phyloP scores from a whole-genome alignment of 1,140 invertebrate genomes.

The Heliconius nattereri region DNA sequence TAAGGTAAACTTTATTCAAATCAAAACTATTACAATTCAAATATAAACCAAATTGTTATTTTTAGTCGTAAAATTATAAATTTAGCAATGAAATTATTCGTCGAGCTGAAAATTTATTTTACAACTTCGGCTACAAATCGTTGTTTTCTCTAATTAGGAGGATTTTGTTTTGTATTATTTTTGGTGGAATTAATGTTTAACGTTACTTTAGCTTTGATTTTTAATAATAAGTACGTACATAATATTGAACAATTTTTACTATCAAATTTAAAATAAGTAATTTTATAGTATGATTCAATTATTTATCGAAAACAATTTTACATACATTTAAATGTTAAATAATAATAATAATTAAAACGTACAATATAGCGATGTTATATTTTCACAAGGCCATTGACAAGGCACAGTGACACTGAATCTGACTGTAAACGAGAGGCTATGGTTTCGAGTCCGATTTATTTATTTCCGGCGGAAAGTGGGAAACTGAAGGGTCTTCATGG shows the following conservation, averaged over 20 bases:
- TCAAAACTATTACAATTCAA: not conserved
- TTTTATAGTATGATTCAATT: too few relatives aligned
- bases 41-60: not conserved
- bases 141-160: not conserved
- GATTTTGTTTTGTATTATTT: constrained; percentile 9
- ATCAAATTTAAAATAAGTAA: too few relatives aligned
- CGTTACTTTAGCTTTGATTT: not conserved
- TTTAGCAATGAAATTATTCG: not conserved
- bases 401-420: too few relatives aligned
- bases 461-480: too few relatives aligned
- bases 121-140: not conserved
- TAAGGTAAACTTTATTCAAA: constrained; percentile 71
- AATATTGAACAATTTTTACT: not conserved
- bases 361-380: too few relatives aligned
- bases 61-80: not conserved
- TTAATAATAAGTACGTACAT: not conserved
- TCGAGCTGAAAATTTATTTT: not conserved
- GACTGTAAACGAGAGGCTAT: too few relatives aligned
- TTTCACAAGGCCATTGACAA: too few relatives aligned
- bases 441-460: too few relatives aligned
- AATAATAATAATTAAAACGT: too few relatives aligned
- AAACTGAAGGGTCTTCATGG: too few relatives aligned
- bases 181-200: not conserved
- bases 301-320: too few relatives aligned
- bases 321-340: too few relatives aligned